Percentiles rank a stretch among this genome's conserved stretches.
Conservation (phyloP, 2,797 vertebrate genomes). For the Gobionotothen gibberifrons region DNA sequence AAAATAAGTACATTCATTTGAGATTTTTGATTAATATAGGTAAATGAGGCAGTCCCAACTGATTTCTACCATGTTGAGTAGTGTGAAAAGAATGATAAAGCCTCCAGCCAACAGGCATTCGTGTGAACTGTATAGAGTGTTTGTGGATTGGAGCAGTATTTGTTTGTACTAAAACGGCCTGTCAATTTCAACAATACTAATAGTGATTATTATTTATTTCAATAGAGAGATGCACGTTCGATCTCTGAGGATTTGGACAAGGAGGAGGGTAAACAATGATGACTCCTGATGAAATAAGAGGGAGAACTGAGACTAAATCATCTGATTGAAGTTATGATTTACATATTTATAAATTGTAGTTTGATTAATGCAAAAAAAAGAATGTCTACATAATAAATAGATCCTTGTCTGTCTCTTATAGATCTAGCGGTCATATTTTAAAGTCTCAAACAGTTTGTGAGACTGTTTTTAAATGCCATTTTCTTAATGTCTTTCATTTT, state of each 20-base stretch:
- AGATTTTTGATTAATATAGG: not conserved
- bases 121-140: not conserved
- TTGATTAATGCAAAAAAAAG: not conserved
- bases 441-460: not conserved
- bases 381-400: not conserved
- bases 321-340: not conserved
- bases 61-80: not conserved
- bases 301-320: not conserved
- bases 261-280: not conserved
- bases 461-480: too few species aligned
- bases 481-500: too few species aligned
- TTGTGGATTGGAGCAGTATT: not conserved
- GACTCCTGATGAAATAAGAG: not conserved
- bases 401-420: not conserved
- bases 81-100: not conserved
- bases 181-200: not conserved
- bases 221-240: slow-evolving; percentile 48
- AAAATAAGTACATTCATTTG: too few species aligned
- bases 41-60: not conserved
- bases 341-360: slow-evolving; percentile 5
- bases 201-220: slow-evolving; percentile 9
- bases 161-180: not conserved
- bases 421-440: not conserved
- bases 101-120: not conserved
- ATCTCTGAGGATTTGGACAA: slow-evolving; percentile 59